phyloP scores from a whole-genome alignment of 2,888 invertebrate genomes.

The Linnaemya vulpina region DNA sequence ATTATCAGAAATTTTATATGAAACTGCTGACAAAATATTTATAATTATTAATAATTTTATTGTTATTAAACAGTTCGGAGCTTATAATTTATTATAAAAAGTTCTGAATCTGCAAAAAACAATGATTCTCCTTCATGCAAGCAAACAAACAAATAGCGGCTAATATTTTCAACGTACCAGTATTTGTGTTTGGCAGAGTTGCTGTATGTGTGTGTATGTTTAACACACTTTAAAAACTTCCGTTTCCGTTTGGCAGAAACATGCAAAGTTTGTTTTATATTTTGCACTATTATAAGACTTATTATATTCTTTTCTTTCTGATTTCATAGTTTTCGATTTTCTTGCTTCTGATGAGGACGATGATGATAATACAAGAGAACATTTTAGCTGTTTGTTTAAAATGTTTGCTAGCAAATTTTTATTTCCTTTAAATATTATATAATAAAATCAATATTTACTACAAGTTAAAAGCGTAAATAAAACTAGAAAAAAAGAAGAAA shows the following conservation, averaged over 20 bases:
- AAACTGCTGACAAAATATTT: neutral
- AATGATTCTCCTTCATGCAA: neutral
- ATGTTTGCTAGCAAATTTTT: neutral
- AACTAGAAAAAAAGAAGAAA: neutral
- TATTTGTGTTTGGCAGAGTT: no score
- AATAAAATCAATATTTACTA: conserved; percentile 60
- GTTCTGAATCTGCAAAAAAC: conserved; percentile 13
- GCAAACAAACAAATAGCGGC: neutral
- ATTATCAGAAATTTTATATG: neutral
- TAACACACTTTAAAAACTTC: conserved; percentile 63
- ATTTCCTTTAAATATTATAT: conserved; percentile 52
- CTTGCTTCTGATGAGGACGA: conserved; percentile 28
- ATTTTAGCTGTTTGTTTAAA: conserved; percentile 19
- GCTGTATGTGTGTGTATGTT: conserved; percentile 34
- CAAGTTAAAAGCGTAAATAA: conserved; percentile 45
- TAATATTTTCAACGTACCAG: neutral
- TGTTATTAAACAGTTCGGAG: neutral
- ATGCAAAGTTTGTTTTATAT: conserved; percentile 61
- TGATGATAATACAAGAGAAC: conserved; percentile 5
- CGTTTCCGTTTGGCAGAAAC: conserved; percentile 67
- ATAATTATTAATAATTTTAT: conserved; percentile 4
- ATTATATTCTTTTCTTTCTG: neutral
- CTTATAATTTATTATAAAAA: conserved; percentile 24
- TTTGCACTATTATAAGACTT: conserved; percentile 4
- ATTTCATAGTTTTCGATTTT: conserved; percentile 13